Evolutionary conservation across 2,888 invertebrate genomes (phyloP), one percentile per base, ranked within the genome.

Genomic region (Macrosiphum euphorbiae): DNA sequence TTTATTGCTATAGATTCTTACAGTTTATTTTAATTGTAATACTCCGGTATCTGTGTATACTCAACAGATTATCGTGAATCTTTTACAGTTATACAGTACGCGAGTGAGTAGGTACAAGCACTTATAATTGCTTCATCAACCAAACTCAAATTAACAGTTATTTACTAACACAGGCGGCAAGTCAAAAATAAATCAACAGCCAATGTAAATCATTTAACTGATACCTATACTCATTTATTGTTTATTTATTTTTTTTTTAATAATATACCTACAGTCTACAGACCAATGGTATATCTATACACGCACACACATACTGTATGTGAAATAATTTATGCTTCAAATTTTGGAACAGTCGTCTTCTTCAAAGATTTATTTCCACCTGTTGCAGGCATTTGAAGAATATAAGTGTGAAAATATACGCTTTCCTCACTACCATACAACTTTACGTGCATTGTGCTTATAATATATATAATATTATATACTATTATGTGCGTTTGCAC

Each of bases 341-440:
- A 44, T 44, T 13, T 16, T 26, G 16, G 16, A n/a, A 55, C 26
- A 35, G 78, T 78, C 35, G 20, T 78, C n/a, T 24, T 78, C 78
- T 20, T 24, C 44, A 44, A 26, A 90, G 50, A 78, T 78, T 78
- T 90, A 90, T 90, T 78, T 35, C 28, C 13, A 67, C 41, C 24
- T 20, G 47, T 50, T 35, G 78, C 16, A 26, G 58, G 44, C 13
- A 16, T 41, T 85, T 44, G 11, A 78, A 78, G 35, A 84, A 41
- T 0, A 52, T 0, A 52, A 52, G 84, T 91, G 90, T 91, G 78
- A 91, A 91, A 91, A 84, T 28, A 26, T 41, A 52, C 78, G 41
- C 35, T n/a, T 50, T 78, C 50, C 35, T 35, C 35, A 35, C 35
- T 35, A 20, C 35, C 20, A 8, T 78, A 20, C 20, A 35, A 26